phyloP scores from a whole-genome alignment of 2,888 invertebrate genomes.

The Pristionchus fissidentatus region DNA sequence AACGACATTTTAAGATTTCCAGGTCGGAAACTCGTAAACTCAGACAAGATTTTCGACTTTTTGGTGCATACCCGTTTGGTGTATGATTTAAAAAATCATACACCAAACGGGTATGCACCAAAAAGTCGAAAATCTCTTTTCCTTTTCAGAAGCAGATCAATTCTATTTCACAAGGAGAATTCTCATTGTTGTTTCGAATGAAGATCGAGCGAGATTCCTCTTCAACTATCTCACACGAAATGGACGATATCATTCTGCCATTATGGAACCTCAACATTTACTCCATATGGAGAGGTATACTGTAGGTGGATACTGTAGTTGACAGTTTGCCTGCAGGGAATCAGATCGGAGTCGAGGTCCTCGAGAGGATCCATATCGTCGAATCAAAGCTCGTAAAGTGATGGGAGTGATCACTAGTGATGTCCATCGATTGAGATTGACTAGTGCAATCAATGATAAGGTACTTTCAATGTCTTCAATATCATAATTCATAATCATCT shows the following conservation, averaged over 20 bases:
- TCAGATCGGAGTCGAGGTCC: neutral
- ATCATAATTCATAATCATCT: neutral
- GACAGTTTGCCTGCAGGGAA: neutral
- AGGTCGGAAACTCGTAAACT: too few species aligned
- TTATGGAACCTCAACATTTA: neutral
- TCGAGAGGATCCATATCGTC: neutral
- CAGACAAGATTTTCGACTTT: too few species aligned
- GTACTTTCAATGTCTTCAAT: neutral
- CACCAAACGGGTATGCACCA: too few species aligned
- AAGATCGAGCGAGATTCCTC: neutral
- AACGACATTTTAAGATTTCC: too few species aligned
- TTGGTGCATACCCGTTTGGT: too few species aligned
- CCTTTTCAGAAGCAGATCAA: neutral
- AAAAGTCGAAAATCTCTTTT: too few species aligned
- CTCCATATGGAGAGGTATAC: slow-evolving; percentile 2
- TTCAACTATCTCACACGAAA: neutral
- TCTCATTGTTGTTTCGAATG: slow-evolving; percentile 8
- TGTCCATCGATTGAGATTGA: neutral
- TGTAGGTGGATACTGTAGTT: too few species aligned
- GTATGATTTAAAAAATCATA: too few species aligned
- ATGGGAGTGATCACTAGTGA: neutral
- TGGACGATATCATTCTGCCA: neutral
- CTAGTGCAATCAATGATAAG: neutral
- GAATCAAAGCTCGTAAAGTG: neutral
- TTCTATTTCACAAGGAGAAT: neutral